Percentiles rank a stretch among this genome's conserved stretches.
Evolutionary conservation across 2,888 invertebrate genomes (phyloP).

Genomic region (Tholera decimalis): DNA sequence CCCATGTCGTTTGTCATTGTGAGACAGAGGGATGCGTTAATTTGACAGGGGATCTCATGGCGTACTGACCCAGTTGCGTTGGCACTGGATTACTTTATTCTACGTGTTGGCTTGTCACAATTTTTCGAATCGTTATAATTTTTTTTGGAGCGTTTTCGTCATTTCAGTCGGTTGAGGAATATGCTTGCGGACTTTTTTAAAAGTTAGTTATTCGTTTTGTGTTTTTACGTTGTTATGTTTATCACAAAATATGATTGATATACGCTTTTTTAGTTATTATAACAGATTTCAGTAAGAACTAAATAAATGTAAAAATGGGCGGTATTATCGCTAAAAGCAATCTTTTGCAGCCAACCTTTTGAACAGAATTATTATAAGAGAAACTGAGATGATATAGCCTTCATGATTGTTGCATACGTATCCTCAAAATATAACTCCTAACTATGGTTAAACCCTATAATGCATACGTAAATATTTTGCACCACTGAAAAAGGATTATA

Average conservation of each 20-base stretch:
- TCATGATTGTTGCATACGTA: neutral
- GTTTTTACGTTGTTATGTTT: neutral
- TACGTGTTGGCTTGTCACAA: conserved; percentile 75
- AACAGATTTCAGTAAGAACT: too few species aligned
- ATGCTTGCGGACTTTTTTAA: conserved; percentile 13
- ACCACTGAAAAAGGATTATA: too few species aligned
- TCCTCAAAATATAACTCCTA: too few species aligned
- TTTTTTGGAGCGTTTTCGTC: conserved; percentile 51
- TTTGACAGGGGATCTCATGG: conserved; percentile 88
- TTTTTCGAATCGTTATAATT: conserved; percentile 71
- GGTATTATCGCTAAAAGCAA: too few species aligned
- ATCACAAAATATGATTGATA: too few species aligned
- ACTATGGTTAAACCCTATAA: neutral
- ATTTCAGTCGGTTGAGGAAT: conserved; percentile 29
- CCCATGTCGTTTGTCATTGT: conserved; percentile 85
- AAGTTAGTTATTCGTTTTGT: conserved; percentile 1
- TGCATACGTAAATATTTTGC: too few species aligned
- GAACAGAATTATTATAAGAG: too few species aligned
- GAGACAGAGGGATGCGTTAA: conserved; percentile 88
- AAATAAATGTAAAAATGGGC: too few species aligned
- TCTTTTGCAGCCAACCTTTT: too few species aligned
- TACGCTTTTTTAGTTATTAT: too few species aligned
- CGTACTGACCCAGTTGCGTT: conserved; percentile 84
- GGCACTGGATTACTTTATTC: conserved; percentile 78
- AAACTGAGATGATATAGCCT: neutral